Percentiles rank a stretch among this genome's conserved stretches.
Evolutionary conservation across 2,888 invertebrate species (phyloP).

Genomic region (Scaptomyza polygonia): DNA sequence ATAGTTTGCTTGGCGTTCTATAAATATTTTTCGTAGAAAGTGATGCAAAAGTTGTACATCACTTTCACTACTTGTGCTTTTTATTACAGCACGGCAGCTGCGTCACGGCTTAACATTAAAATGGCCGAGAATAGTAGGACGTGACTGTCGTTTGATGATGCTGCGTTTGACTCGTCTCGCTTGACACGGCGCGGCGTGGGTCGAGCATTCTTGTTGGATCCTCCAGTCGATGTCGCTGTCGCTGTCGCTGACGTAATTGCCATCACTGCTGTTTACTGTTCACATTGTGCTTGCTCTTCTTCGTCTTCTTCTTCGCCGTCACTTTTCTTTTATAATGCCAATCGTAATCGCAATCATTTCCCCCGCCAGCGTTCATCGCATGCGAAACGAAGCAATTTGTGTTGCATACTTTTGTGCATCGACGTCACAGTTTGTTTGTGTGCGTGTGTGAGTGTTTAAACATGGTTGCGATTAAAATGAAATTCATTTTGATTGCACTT

Average conservation of each 20-base stretch:
- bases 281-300: background rate
- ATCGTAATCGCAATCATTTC: slow-evolving; percentile 26
- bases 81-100: slow-evolving; percentile 23
- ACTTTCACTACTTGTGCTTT: slow-evolving; percentile 40
- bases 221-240: background rate
- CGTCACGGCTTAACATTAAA: slow-evolving; percentile 24
- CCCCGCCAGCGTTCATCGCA: slow-evolving; percentile 6
- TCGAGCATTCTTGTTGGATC: slow-evolving; percentile 13
- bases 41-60: slow-evolving; percentile 6
- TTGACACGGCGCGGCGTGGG: slow-evolving; percentile 25
- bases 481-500: slow-evolving; percentile 24
- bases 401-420: slow-evolving; percentile 50
- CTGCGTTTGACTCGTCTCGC: slow-evolving; percentile 4
- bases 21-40: background rate
- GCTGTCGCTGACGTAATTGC: slow-evolving; percentile 32
- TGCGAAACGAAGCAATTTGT: slow-evolving; percentile 7
- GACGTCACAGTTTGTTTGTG: slow-evolving; percentile 15
- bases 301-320: background rate
- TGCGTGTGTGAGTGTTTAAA: slow-evolving; percentile 4
- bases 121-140: slow-evolving; percentile 15
- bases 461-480: slow-evolving; percentile 41
- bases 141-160: slow-evolving; percentile 24
- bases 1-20: background rate
- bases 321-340: slow-evolving; percentile 8
- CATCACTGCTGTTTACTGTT: slow-evolving; percentile 6